Conservation (phyloP, 2,113 vertebrate genomes). For the Anarrhichthys ocellatus region DNA sequence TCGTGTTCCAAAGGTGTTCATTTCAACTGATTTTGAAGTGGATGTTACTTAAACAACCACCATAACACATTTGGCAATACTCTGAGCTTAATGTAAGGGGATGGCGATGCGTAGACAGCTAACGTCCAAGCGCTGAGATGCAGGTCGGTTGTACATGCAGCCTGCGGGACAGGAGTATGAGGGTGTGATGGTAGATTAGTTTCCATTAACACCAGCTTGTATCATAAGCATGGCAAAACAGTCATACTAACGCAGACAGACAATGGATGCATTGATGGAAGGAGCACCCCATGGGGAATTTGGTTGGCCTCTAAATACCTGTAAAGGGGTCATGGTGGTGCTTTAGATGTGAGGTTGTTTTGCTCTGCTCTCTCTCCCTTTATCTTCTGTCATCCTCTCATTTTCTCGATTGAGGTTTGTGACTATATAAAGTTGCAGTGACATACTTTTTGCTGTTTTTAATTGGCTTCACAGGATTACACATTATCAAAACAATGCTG, state of each 20-base stretch:
- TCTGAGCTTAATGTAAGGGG: background rate
- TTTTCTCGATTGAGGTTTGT: background rate
- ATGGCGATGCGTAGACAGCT: slow-evolving; percentile 34
- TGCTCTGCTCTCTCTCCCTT: slow-evolving; percentile 2
- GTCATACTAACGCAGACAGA: slow-evolving; percentile 12
- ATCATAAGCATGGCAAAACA: slow-evolving; percentile 35
- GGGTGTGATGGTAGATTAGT: slow-evolving; percentile 55
- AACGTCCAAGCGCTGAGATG: slow-evolving; percentile 14
- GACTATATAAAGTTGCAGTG: slow-evolving; percentile 7
- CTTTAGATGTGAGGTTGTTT: background rate
- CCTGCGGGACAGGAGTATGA: slow-evolving; percentile 26
- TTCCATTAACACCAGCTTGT: slow-evolving; percentile 25
- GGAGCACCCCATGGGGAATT: background rate
- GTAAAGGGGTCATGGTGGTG: slow-evolving; percentile 32
- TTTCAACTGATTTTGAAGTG: no score
- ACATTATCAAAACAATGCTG: slow-evolving; percentile 39
- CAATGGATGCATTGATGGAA: slow-evolving; percentile 41
- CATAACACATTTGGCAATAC: slow-evolving; percentile 9
- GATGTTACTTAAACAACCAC: background rate
- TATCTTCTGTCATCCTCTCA: background rate
- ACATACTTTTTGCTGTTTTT: slow-evolving; percentile 24
- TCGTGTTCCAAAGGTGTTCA: no score
- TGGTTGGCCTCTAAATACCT: slow-evolving; percentile 14
- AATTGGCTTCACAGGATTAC: slow-evolving; percentile 29
- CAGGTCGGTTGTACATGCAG: slow-evolving; percentile 9